Evolutionary conservation across 2,113 vertebrate species (phyloP), one percentile per base, ranked within the genome.

Genomic region (Colius striatus): DNA sequence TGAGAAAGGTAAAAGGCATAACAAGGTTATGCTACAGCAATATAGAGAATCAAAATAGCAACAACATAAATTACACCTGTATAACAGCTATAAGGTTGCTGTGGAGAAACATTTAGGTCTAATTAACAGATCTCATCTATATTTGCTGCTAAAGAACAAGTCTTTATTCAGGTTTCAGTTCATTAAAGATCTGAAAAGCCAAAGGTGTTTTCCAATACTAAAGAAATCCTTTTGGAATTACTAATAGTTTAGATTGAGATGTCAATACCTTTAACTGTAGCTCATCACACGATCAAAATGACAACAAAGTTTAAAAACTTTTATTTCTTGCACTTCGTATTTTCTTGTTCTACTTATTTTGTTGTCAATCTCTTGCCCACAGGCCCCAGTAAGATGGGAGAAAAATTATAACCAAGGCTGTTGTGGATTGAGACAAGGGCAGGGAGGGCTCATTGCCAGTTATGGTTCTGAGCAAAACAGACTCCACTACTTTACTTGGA

Each of bases 21-120:
- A 29, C 25, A 48, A 77, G 81, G 10, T 58, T 68, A 41, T 43
- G 29, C n/a, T 63, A n/a, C 36, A 84, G 55, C 11, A 27, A 34
- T 5, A 23, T 30, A 50, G 80, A 81, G 11, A 63, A 66, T 71
- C 34, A 87, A 43, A 94, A 79, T 77, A 76, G 16, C 9, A 61
- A 58, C 51, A 82, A 89, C 25, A 58, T 54, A 32, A 85, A 63
- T 21, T 29, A 7, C 84, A 18, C 30, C 74, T 87, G 14, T 87
- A 36, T 92, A 96, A 79, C 93, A 96, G 45, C 47, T 26, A 45
- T 50, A 88, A 94, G 6, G 22, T 22, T 93, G 34, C n/a, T 77
- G 60, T 77, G 13, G 76, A 90, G 67, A 74, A 92, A 45, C 62
- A 90, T 93, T 91, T 95, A 90, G 70, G 90, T 62, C 38, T 95